phyloP scores from a whole-genome alignment of 2,888 invertebrate genomes.

The Parthenolecanium corni region DNA sequence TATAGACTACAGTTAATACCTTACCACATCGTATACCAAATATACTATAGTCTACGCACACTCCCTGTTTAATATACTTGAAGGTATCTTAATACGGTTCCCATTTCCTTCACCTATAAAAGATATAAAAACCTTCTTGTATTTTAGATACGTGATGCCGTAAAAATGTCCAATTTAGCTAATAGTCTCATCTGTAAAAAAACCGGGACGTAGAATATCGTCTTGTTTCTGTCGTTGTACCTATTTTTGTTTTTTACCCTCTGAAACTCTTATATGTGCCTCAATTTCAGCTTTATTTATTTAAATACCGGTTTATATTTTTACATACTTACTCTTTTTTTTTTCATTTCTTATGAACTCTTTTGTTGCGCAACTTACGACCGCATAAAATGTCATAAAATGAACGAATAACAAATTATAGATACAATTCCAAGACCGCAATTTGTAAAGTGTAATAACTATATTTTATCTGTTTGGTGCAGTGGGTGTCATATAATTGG shows the following conservation, averaged over 20 bases:
- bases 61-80: slow-evolving; percentile 11
- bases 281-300: slow-evolving; percentile 8
- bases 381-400: background rate
- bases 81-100: slow-evolving; percentile 23
- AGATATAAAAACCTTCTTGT: slow-evolving; percentile 21
- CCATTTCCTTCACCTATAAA: slow-evolving; percentile 23
- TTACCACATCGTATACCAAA: too few species aligned
- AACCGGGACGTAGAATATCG: slow-evolving; percentile 5
- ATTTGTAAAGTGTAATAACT: too few species aligned
- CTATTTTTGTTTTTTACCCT: background rate
- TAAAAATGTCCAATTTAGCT: slow-evolving; percentile 27
- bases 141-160: slow-evolving; percentile 27
- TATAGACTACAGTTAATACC: background rate
- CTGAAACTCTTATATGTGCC: background rate
- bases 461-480: too few species aligned
- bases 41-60: background rate
- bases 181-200: slow-evolving; percentile 25
- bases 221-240: slow-evolving; percentile 10
- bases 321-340: background rate
- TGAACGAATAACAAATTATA: too few species aligned
- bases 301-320: slow-evolving; percentile 10
- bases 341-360: background rate
- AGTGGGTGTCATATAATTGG: too few species aligned
- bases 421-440: too few species aligned
- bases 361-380: background rate